Evolutionary conservation across 1,140 invertebrate species (phyloP), one percentile per base, ranked within the genome.

Genomic region (Zaprionus tsacasi): DNA sequence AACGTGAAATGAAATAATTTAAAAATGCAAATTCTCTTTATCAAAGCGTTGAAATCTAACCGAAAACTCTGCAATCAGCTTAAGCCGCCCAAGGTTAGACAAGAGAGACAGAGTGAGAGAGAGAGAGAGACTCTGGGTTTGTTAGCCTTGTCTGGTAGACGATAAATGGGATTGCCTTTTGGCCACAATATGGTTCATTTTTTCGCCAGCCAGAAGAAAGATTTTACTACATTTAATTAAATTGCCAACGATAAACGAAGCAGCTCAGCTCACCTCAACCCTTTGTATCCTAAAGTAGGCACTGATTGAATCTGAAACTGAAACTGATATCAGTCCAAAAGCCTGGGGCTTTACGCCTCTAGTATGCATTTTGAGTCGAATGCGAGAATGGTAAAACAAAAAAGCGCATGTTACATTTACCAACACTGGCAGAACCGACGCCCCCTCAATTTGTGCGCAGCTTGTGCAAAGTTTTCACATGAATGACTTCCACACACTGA

Each of bases 1-100:
- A 61, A 85, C 82, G 81, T 85, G 78, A 85, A 85, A 85, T 85
- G 81, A 85, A 85, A 85, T 85, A 81, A 85, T 85, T 85, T 85
- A 78, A 85, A 85, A 85, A 85, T 86, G 82, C 74, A 81, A 85
- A 85, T 86, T 78, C 56, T 40, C 25, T 38, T 76, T 83, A 85
- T 81, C 81, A 77, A 38, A 15, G 55, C 68, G 60, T 60, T 66
- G 67, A 78, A 77, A 85, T 85, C 78, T 78, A 66, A 54, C 65
- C 58, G 56, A 74, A 48, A 52, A 65, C 76, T 64, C 74, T 54
- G 61, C 70, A 85, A 85, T 85, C 81, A 85, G 78, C 68, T 65
- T 66, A 56, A 70, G 55, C 38, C 54, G 55, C 43, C 58, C 48
- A 15, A 21, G 66, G 48, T 76, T 76, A 82, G 61, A 61, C 81